Percentiles rank a stretch among this genome's conserved stretches.
These are phyloP conservation scores for Podarcis lilfordi DNA, from an alignment of 2,797 vertebrate species.

Conservation along the genomic window DNA sequence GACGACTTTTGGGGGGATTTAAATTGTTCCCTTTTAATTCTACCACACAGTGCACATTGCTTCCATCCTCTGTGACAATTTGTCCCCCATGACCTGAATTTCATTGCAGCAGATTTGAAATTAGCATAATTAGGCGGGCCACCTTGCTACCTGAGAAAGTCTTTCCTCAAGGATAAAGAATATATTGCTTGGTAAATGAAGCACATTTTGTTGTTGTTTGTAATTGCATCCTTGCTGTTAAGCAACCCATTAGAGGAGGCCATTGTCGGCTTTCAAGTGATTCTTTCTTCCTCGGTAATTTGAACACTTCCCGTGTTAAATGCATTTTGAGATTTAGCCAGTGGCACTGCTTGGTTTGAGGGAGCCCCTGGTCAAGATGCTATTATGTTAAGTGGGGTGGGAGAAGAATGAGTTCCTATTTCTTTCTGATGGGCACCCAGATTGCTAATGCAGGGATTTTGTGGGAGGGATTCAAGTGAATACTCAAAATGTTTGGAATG, in stretches of 20 bases:
- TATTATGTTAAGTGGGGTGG: too few relatives aligned
- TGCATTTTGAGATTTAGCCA: slow-evolving; percentile 38
- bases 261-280: slow-evolving; percentile 33
- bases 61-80: slow-evolving; percentile 35
- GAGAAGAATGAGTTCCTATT: too few relatives aligned
- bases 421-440: too few relatives aligned
- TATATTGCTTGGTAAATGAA: slow-evolving; percentile 62
- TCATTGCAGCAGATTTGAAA: slow-evolving; percentile 46
- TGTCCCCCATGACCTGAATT: slow-evolving; percentile 10
- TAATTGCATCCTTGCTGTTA: slow-evolving; percentile 41
- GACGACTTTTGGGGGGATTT: too few relatives aligned
- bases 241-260: slow-evolving; percentile 23
- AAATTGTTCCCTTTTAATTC: neutral
- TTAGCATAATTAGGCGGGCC: slow-evolving; percentile 48
- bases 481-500: too few relatives aligned
- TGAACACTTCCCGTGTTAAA: slow-evolving; percentile 10
- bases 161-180: slow-evolving; percentile 46
- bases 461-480: too few relatives aligned
- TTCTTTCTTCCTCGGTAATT: slow-evolving; percentile 16
- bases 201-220: slow-evolving; percentile 47
- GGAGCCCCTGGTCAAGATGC: too few relatives aligned
- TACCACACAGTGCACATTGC: slow-evolving; percentile 11
- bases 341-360: neutral
- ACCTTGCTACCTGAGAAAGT: slow-evolving; percentile 42
- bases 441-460: too few relatives aligned